Base-by-base conservation (phyloP, 2,797 vertebrate genomes). In the Protosalanx chinensis region DNA sequence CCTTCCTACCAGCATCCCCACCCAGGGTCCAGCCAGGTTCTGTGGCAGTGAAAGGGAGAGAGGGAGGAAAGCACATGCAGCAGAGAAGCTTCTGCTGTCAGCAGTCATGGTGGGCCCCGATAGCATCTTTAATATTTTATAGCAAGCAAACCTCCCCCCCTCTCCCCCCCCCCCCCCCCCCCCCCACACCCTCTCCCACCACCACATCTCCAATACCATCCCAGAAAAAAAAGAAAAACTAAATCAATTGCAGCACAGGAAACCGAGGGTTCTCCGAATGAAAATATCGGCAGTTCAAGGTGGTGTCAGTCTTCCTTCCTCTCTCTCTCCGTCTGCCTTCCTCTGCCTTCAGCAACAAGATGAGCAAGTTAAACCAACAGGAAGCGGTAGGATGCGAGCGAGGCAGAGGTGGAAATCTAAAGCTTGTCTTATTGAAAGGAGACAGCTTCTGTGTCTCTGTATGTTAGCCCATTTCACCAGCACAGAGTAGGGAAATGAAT, bases 121-220 rank as follows among this genome's bases (percentile, higher is more conserved):
- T 83, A 83, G 75, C 77, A 85, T 88, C 83, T 88, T 88, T 87
- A 86, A 91, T 90, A 90, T 88, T 87, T 89, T 72, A 91, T 85
- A 76, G 81, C 66, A 81, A 78, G 75, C 73, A 83, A 75, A n/a
- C n/a, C n/a, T n/a, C n/a, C n/a, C n/a, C n/a, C n/a, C n/a, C n/a
- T n/a, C n/a, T n/a, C n/a, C n/a, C n/a, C n/a, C 76, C 72, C 69
- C 51, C 78, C 73, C 37, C 37, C 46, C 37, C 69, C 41, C 16
- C 41, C 35, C 12, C 64, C 20, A 49, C 20, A 10, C 46, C 23
- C 64, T 75, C 81, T n/a, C n/a, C n/a, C n/a, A n/a, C n/a, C n/a
- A n/a, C n/a, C n/a, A n/a, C n/a, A 80, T 64, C 80, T 63, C 71
- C 63, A 75, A 74, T 70, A 69, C 72, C 66, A 70, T 71, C 79